Evolutionary conservation across 2,888 invertebrate genomes (phyloP).

Genomic region (Cotesia congregata): DNA sequence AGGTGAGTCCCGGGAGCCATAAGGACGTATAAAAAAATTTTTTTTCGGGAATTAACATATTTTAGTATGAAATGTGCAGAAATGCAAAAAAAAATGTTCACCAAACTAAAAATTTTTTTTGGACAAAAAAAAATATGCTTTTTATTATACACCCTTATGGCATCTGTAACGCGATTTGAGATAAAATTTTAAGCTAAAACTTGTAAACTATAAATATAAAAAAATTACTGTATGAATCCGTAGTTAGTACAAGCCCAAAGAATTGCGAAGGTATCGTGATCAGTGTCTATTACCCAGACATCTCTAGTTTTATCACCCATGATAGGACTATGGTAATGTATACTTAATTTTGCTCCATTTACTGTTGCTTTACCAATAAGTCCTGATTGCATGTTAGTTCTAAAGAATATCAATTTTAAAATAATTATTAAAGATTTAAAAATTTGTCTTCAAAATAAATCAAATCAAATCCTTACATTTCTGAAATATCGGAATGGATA

Average conservation of each 20-base stretch:
- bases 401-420: neutral
- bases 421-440: neutral
- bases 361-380: neutral
- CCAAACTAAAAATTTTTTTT: too few relatives aligned
- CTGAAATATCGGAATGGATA: neutral
- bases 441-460: neutral
- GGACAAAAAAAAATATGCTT: too few relatives aligned
- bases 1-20: too few relatives aligned
- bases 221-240: neutral
- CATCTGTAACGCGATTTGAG: too few relatives aligned
- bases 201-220: neutral
- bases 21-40: too few relatives aligned
- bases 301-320: neutral
- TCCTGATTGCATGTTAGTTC: neutral
- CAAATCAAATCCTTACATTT: neutral
- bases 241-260: neutral
- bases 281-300: neutral
- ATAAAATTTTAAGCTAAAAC: neutral
- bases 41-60: too few relatives aligned
- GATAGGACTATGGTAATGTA: neutral
- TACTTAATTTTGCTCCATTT: neutral
- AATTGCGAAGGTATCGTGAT: neutral
- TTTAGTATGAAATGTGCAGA: too few relatives aligned
- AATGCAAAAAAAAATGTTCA: too few relatives aligned
- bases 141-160: too few relatives aligned